These are phyloP conservation scores for Orthosia cruda DNA, from an alignment of 2,888 invertebrate species.

Conservation along the genomic window DNA sequence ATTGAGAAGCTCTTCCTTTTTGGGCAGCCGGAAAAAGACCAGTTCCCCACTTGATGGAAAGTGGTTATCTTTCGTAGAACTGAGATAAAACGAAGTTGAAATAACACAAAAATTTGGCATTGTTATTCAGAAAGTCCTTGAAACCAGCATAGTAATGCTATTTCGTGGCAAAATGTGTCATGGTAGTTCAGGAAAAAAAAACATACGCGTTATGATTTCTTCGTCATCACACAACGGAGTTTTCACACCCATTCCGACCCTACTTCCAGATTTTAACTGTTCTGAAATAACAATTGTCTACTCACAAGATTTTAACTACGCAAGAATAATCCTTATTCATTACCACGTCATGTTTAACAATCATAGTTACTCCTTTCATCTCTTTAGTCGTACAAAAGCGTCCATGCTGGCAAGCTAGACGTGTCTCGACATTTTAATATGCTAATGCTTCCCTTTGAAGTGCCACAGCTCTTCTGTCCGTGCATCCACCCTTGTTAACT, in stretches of 20 bases:
- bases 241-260: not conserved
- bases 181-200: no score
- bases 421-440: slow-evolving; percentile 81
- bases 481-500: slow-evolving; percentile 47
- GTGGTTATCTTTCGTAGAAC: no score
- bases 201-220: not conserved
- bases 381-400: slow-evolving; percentile 44
- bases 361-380: slow-evolving; percentile 16
- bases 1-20: no score
- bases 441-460: slow-evolving; percentile 76
- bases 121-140: no score
- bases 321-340: slow-evolving; percentile 22
- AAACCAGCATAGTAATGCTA: no score
- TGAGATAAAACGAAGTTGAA: no score
- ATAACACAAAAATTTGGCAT: no score
- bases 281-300: no score
- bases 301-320: not conserved
- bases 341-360: slow-evolving; percentile 25
- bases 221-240: not conserved
- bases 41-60: no score
- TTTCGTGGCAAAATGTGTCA: no score
- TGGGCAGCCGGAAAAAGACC: no score
- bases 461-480: slow-evolving; percentile 59
- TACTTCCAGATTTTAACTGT: not conserved
- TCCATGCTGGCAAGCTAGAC: slow-evolving; percentile 33